Base-by-base conservation (phyloP, 1,140 invertebrate species). In the Ladona fulva region DNA sequence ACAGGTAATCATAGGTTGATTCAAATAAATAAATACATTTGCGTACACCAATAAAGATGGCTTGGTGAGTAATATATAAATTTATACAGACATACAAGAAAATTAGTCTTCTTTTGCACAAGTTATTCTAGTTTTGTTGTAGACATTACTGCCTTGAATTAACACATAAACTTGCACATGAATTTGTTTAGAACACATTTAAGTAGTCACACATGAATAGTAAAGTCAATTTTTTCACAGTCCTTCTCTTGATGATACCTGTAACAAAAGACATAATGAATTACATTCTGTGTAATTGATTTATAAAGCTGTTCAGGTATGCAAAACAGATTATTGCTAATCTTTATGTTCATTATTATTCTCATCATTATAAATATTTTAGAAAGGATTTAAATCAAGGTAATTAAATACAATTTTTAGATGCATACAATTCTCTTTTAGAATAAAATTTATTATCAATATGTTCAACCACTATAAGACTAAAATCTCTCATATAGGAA, bases 241-340 rank as follows among this genome's bases (percentile, higher is more conserved):
- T 66, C 52, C 52, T 66, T 66, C n/a, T 66, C 52, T 66, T 66
- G 52, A 22, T 66, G 52, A 22, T 66, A 66, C 52, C 52, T 66
- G 52, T 66, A 22, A 16, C 1, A 8, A 66, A 66, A 66, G 52
- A 66, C 3, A 66, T 37, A n/a, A n/a, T 37, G 1, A 37, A 37
- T 37, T 37, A 37, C 8, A 37, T 37, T 37, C 8, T 37, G 8
- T 1, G 1, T 37, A 37, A 1, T 37, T 37, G 1, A 37, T 37
- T 5, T 5, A 37, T 37, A 37, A 37, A 37, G 1, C 1, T 1
- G 3, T 37, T 37, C 1, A 37, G 8, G 29, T 5, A 37, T 37
- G 8, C 8, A 37, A 37, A 37, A 37, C 1, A n/a, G n/a, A n/a
- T n/a, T n/a, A n/a, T n/a, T n/a, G n/a, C n/a, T n/a, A 5, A 37